Base-by-base conservation (phyloP, 1,140 invertebrate genomes). In the Neodiprion pinetum region DNA sequence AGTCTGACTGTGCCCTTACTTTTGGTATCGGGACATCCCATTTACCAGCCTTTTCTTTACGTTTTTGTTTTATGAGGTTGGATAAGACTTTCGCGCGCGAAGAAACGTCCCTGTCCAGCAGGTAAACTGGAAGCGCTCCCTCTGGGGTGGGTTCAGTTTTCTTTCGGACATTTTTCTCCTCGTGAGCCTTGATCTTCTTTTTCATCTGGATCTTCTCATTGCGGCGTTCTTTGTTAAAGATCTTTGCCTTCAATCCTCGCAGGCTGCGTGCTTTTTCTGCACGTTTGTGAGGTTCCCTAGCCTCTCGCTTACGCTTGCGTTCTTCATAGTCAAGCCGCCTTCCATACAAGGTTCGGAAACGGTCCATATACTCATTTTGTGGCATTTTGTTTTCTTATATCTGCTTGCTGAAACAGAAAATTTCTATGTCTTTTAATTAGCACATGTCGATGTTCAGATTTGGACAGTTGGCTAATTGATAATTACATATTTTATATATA, bases 1-100 rank as follows among this genome's bases (percentile, higher is more conserved):
- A 93, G 85, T 99, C 98, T n/a, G 96, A 96, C 80, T 99, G 97
- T 1, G 97, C 97, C 84, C 93, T 92, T 0, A 99, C 98, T 93
- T 99, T 99, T 0, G 99, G 98, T 82, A 99, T 95, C 0, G 99
- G 99, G 0, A 99, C 99, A 83, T 99, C 96, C 98, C 98, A 99
- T 92, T 99, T 99, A 0, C 98, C 99, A 74, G 97, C 98, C 85
- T 99, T 99, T 88, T 99, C 98, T 89, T 99, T 99, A 1, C 99
- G 91, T 88, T 99, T 99, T 87, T 99, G 98, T 90, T 99, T 99
- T 74, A 99, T 98, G 95, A 99, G 99, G 85, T 99, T 99, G 0
- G 98, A 99, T 0, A 99, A 89, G 21, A 99, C 94, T 90, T 99
- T 99, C 5, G 98, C 97, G 70, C 95, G 91, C 5, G 93, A 94